Conservation (phyloP, 2,888 invertebrate species). For the Sesia bembeciformis region DNA sequence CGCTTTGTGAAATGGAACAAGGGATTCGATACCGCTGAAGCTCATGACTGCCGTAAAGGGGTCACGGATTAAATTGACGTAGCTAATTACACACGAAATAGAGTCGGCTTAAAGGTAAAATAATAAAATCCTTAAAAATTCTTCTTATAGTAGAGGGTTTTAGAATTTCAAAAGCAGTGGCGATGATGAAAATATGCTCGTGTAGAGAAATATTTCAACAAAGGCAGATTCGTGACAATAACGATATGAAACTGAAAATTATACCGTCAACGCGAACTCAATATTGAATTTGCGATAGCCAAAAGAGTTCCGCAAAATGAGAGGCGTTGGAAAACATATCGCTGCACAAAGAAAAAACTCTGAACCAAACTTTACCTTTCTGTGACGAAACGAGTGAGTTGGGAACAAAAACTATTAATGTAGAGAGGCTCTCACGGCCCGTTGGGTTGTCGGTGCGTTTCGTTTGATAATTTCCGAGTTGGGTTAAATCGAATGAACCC, state of each 20-base stretch:
- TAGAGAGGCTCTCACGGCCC: constrained; percentile 56
- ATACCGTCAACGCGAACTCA: neutral
- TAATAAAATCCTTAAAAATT: neutral
- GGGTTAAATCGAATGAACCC: constrained; percentile 68
- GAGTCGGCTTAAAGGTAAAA: neutral
- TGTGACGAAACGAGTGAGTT: constrained; percentile 49
- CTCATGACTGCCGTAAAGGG: neutral
- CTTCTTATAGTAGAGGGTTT: neutral
- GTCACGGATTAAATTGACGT: neutral
- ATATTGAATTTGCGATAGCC: neutral
- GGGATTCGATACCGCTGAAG: neutral
- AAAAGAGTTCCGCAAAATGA: constrained; percentile 17
- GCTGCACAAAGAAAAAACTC: constrained; percentile 31
- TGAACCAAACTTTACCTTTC: constrained; percentile 30
- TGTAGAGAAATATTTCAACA: neutral
- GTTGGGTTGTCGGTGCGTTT: constrained; percentile 65
- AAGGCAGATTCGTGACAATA: neutral
- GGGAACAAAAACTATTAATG: constrained; percentile 68
- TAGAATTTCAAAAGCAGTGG: neutral
- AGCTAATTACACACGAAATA: neutral
- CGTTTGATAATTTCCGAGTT: constrained; percentile 71
- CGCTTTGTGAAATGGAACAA: neutral
- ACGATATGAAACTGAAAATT: neutral
- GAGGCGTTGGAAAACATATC: constrained; percentile 40
- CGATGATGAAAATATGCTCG: neutral